Conservation (phyloP, 1,140 invertebrate genomes). For the Hyles vespertilio region DNA sequence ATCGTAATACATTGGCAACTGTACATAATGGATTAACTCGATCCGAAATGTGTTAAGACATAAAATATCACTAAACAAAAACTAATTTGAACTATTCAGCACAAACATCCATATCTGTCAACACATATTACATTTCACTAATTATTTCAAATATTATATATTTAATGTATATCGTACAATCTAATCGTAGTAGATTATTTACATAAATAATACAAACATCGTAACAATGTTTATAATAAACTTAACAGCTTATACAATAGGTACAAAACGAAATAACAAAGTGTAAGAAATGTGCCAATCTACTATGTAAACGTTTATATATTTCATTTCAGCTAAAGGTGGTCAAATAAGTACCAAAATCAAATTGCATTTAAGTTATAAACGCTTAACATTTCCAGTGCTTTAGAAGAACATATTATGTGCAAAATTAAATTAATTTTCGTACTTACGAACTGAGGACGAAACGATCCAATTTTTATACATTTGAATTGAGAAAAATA, state of each 20-base stretch:
- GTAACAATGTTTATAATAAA: slow-evolving; percentile 67
- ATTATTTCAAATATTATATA: slow-evolving; percentile 44
- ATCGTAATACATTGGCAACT: slow-evolving; percentile 14
- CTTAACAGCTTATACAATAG: slow-evolving; percentile 67
- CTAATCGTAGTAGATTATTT: slow-evolving; percentile 61
- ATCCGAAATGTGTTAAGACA: slow-evolving; percentile 2
- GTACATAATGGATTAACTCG: slow-evolving; percentile 15
- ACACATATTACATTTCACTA: slow-evolving; percentile 50
- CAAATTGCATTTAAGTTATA: too few species aligned
- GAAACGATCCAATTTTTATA: too few species aligned
- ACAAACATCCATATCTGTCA: slow-evolving; percentile 34
- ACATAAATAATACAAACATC: slow-evolving; percentile 73
- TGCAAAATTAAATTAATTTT: too few species aligned
- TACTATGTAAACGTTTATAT: slow-evolving; percentile 2
- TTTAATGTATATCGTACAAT: slow-evolving; percentile 44
- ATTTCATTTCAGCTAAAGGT: neutral
- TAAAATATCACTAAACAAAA: slow-evolving; percentile 47
- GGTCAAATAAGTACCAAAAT: too few species aligned
- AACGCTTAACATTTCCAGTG: too few species aligned
- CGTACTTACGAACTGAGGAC: too few species aligned
- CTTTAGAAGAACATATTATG: too few species aligned
- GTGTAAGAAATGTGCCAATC: slow-evolving; percentile 18
- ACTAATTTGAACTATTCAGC: slow-evolving; percentile 66
- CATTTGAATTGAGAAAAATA: too few species aligned
- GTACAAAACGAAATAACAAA: slow-evolving; percentile 67